Evolutionary conservation across 2,797 vertebrate species (phyloP).

Genomic region (Zenarchopterus dispar): DNA sequence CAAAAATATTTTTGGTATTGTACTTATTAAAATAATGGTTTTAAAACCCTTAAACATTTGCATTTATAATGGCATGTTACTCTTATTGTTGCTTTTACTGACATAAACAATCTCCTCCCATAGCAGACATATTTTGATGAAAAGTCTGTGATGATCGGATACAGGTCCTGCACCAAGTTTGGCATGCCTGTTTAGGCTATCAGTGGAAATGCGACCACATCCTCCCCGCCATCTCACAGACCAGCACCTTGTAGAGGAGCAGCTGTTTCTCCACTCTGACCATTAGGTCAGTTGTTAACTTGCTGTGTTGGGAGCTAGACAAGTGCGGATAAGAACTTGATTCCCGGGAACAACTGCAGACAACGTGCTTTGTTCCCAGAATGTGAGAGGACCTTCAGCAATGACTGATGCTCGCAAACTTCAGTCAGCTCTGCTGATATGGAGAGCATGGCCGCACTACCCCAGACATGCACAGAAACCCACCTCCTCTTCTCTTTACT

Average conservation of each 20-base stretch:
- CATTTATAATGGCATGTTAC: too few species aligned
- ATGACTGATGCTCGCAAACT: conserved; percentile 69
- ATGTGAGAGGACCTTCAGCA: conserved; percentile 66
- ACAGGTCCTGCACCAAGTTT: conserved; percentile 44
- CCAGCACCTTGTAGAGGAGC: conserved; percentile 64
- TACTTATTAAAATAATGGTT: too few species aligned
- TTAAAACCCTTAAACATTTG: too few species aligned
- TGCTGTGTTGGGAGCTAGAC: conserved; percentile 55
- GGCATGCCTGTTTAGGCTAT: conserved; percentile 66
- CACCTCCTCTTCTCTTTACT: not conserved
- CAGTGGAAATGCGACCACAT: conserved; percentile 44
- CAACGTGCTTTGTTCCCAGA: conserved; percentile 61
- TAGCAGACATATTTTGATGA: too few species aligned
- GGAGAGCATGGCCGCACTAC: not conserved
- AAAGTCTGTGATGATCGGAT: too few species aligned
- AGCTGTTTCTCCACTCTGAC: conserved; percentile 74
- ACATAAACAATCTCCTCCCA: too few species aligned
- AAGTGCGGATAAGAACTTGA: conserved; percentile 71
- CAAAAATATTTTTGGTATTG: too few species aligned
- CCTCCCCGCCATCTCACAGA: conserved; percentile 42
- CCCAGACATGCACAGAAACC: conserved; percentile 11
- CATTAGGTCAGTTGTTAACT: conserved; percentile 77
- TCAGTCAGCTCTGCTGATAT: conserved; percentile 39
- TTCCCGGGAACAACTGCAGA: conserved; percentile 73
- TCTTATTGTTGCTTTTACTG: too few species aligned